Base-by-base conservation (phyloP, 1,140 invertebrate genomes). In the Potamilus streckersoni region DNA sequence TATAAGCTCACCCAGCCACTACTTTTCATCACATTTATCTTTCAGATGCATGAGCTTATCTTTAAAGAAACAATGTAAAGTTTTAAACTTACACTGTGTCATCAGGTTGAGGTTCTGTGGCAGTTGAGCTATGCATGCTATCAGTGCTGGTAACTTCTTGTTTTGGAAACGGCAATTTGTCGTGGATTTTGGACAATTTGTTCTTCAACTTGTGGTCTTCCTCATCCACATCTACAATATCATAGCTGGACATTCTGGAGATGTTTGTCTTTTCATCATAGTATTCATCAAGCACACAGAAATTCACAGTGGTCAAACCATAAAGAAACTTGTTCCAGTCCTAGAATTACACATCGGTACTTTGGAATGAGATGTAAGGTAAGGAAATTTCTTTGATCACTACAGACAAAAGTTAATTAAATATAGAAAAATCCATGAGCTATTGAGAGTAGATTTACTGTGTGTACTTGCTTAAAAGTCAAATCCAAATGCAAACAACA, bases 251-350 rank as follows among this genome's bases (percentile, higher is more conserved):
- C 5, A 8, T 49, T 49, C 38, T 49, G 38, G 38, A 49, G 38
- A 0, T 11, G 5, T 49, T 49, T 49, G 38, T 11, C 38, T 49
- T 49, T 8, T 49, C 38, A 49, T 49, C 38, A 62, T 23, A 62
- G 19, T 23, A 62, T 12, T 71, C 63, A n/a, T 71, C 74, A 6
- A 55, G 58, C 13, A 71, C 55, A 79, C 87, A 89, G 65, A 88
- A 89, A 55, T 89, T 83, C 14, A 87, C 70, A n/a, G 84, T 74
- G 17, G 84, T 71, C 75, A 89, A 84, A 60, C 83, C 83, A 62
- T 85, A 80, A 38, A 90, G 80, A 75, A 89, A 89, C 56, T 76
- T 83, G 69, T 89, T 89, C 88, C 88, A 90, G 66, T 89, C 87
- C 88, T 90, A 76, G 58, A 80, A 76, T 69, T 56, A 12, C 55